A percentile compares a stretch with the other conserved stretches of the same genome.
Conservation (phyloP, 2,888 invertebrate species). For the Habrosyne pyritoides region DNA sequence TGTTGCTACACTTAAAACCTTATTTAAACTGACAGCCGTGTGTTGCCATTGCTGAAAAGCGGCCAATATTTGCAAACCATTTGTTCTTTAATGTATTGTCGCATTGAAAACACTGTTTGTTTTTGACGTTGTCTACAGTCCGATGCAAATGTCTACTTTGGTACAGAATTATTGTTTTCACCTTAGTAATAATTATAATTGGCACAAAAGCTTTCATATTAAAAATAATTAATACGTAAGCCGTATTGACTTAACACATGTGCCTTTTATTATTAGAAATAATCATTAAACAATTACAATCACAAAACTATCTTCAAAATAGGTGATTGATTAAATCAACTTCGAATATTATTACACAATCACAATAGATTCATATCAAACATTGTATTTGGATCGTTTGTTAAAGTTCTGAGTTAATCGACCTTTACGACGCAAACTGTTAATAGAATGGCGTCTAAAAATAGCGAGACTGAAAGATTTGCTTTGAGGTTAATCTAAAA, state of each 20-base stretch:
- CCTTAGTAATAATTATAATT: background rate
- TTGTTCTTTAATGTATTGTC: slow-evolving; percentile 36
- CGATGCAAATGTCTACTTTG: slow-evolving; percentile 17
- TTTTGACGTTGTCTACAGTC: slow-evolving; percentile 15
- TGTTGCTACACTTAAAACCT: slow-evolving; percentile 26
- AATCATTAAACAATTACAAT: slow-evolving; percentile 13
- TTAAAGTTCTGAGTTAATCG: slow-evolving; percentile 24
- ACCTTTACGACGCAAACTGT: slow-evolving; percentile 22
- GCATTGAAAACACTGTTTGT: slow-evolving; percentile 29
- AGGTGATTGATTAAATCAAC: slow-evolving; percentile 26
- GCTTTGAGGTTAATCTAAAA: slow-evolving; percentile 7
- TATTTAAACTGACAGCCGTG: slow-evolving; percentile 44
- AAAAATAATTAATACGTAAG: background rate
- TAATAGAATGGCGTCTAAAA: slow-evolving; percentile 9
- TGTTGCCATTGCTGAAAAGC: slow-evolving; percentile 39
- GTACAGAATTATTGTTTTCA: background rate
- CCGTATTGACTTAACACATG: background rate
- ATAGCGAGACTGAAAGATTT: slow-evolving; percentile 9
- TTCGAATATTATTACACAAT: slow-evolving; percentile 19
- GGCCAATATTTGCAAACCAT: slow-evolving; percentile 41
- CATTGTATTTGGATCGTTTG: slow-evolving; percentile 27
- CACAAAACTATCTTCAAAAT: slow-evolving; percentile 22
- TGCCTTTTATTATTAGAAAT: background rate
- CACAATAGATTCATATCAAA: slow-evolving; percentile 27
- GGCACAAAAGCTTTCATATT: background rate